These are phyloP conservation scores for Laticauda laticaudata DNA, from an alignment of 2,113 vertebrate genomes.

Conservation along the genomic window DNA sequence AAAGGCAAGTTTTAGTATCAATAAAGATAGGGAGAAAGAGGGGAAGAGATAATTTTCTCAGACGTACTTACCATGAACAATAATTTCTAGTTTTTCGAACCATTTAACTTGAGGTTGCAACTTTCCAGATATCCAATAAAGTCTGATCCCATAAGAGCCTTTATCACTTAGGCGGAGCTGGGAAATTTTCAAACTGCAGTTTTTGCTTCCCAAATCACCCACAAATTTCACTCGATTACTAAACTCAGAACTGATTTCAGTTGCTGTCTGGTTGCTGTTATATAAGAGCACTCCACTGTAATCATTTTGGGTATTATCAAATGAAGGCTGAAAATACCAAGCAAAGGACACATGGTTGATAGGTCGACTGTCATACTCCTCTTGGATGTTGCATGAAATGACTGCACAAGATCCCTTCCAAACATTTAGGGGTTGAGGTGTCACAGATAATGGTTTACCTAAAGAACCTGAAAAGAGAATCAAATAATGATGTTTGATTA, in stretches of 20 bases:
- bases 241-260: background rate
- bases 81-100: background rate
- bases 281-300: background rate
- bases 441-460: background rate
- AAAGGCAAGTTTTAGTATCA: background rate
- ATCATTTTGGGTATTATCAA: rapidly evolving
- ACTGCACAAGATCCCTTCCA: constrained; percentile 4
- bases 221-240: background rate
- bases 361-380: rapidly evolving
- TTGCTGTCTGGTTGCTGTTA: rapidly evolving
- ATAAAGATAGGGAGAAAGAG: background rate
- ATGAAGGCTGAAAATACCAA: background rate
- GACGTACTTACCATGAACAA: background rate
- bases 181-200: constrained; percentile 17
- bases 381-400: background rate
- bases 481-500: background rate
- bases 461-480: background rate
- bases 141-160: background rate
- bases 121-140: rapidly evolving
- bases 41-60: background rate
- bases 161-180: background rate
- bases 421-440: background rate
- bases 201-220: background rate
- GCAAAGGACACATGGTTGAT: background rate
- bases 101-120: rapidly evolving